A percentile compares a stretch with the other conserved stretches of the same genome.
Evolutionary conservation across 2,888 invertebrate genomes (phyloP).

Genomic region (Lycia hirtaria): DNA sequence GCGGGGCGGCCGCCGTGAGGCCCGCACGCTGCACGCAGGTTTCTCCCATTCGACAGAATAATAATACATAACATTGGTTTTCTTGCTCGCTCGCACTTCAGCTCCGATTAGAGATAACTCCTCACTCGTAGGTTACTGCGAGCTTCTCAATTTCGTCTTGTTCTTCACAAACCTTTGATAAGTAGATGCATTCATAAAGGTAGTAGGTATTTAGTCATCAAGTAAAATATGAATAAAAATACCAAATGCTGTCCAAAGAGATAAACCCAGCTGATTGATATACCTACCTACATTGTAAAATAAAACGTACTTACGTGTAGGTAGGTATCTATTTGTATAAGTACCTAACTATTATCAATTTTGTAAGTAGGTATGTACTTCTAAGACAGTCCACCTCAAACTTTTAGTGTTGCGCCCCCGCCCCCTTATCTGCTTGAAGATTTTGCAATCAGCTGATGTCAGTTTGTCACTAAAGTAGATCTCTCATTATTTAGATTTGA

Average conservation of each 20-base stretch:
- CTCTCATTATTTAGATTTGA: too few species aligned
- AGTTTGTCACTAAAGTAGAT: too few species aligned
- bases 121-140: conserved; percentile 43
- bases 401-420: background rate
- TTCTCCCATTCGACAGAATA: conserved; percentile 80
- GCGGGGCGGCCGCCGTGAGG: conserved; percentile 69
- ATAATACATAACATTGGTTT: conserved; percentile 65
- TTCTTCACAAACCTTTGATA: conserved; percentile 4
- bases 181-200: background rate
- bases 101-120: conserved; percentile 31
- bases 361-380: too few species aligned
- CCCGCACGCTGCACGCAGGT: conserved; percentile 85
- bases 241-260: too few species aligned
- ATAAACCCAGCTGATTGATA: background rate
- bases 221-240: too few species aligned
- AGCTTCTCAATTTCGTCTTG: conserved; percentile 7
- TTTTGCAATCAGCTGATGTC: too few species aligned
- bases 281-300: too few species aligned
- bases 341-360: too few species aligned
- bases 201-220: background rate
- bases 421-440: too few species aligned
- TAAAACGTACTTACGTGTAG: too few species aligned
- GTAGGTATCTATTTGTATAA: too few species aligned
- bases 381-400: background rate
- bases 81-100: conserved; percentile 71